Base-by-base conservation (phyloP, 2,797 vertebrate species). In the Lacerta agilis region DNA sequence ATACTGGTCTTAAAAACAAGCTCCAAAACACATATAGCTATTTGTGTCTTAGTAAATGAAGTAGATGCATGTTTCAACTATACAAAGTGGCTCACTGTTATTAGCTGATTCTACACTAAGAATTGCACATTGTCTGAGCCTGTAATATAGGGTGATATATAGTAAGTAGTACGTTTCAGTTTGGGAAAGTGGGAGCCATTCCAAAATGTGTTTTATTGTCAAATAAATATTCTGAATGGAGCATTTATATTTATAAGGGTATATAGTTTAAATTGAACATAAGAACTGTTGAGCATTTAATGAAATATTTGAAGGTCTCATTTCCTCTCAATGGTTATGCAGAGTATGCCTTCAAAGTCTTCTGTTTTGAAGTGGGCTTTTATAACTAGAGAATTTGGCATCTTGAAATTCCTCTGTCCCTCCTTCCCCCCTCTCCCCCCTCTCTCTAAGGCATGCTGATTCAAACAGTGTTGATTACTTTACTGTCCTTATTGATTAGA, bases 161-260 rank as follows among this genome's bases (percentile, higher is more conserved):
- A 81, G 29, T 45, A 29, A 43, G 38, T 61, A 69, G 20, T 55
- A n/a, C 6, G 11, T 61, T 5, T 43, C 38, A 73, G 17, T 20
- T 78, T 8, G 72, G 76, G 23, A 45, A 89, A 89, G 61, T 10
- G 78, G 23, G 2, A 80, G 73, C 49, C 29, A 69, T 64, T 90
- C 82, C 3, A 86, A 41, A 71, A 69, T 88, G 9, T 67, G 11
- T 72, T 45, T 80, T 83, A 20, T 86, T 90, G 91, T 45, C 66
- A 58, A 91, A 9, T 9, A 5, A 58, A n/a, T 86, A 72, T 87
- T n/a, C 49, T 41, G 79, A 27, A 0, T 69, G 20, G 1, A 27
- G n/a, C 86, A 18, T 75, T 55, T 55, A 55, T 55, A 55, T 55
- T 13, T 55, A 45, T 91, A 88, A 27, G 17, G 17, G 41, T 9